Evolutionary conservation across 37 sponge, comb jelly and placozoan species (phyloP).

Genomic region (Halisarca cf. caerulea): DNA sequence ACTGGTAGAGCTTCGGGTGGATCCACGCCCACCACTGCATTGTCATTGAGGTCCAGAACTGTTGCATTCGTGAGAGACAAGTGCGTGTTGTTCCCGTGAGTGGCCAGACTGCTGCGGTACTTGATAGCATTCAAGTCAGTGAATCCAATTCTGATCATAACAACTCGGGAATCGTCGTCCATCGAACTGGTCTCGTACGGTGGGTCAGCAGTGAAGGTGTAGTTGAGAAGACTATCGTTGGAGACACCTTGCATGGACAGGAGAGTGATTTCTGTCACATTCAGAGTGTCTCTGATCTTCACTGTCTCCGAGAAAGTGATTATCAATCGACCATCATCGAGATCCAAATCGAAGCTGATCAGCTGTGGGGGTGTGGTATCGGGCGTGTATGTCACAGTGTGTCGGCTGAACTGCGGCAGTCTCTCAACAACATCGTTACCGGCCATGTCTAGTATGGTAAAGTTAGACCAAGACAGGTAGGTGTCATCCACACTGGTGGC

Average conservation of each 20-base stretch:
- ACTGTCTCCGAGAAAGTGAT: conserved; percentile 92
- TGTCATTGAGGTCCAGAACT: conserved; percentile 66
- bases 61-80: conserved; percentile 74
- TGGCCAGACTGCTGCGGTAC: conserved; percentile 65
- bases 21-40: conserved; percentile 40
- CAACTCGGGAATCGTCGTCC: conserved; percentile 74
- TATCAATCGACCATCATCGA: conserved; percentile 78
- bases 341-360: conserved; percentile 80
- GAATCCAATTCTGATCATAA: conserved; percentile 75
- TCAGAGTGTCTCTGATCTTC: conserved; percentile 75
- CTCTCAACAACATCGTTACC: conserved; percentile 53
- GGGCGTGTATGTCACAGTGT: conserved; percentile 43
- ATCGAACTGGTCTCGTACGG: conserved; percentile 54
- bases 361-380: conserved; percentile 78
- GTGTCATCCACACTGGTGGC: conserved; percentile 46
- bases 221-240: conserved; percentile 17
- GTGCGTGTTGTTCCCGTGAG: conserved; percentile 48
- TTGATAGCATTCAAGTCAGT: conserved; percentile 89
- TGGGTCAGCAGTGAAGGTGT: conserved; percentile 61
- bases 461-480: conserved; percentile 48
- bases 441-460: conserved; percentile 70
- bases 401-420: conserved; percentile 20
- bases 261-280: conserved; percentile 77
- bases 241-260: conserved; percentile 26
- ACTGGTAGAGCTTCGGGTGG: conserved; percentile 26